Base-by-base conservation (phyloP, 2,888 invertebrate genomes). In the Polyommatus iphigenia region DNA sequence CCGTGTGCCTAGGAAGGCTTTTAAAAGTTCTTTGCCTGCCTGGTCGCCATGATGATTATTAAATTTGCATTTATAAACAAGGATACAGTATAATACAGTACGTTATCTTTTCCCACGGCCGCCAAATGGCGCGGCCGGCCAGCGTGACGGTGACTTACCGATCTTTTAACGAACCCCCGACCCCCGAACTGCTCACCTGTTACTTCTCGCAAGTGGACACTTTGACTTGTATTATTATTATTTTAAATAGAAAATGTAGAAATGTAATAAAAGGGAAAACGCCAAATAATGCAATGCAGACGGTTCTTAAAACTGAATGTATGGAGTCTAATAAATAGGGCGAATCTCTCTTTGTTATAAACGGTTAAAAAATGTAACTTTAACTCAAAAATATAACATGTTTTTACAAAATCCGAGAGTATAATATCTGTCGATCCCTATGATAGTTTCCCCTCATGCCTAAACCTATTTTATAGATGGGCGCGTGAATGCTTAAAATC, bases 21-120 rank as follows among this genome's bases (percentile, higher is more conserved):
- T 54, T 5, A 15, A 50, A 5, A 54, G 54, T 18, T 18, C 50
- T 50, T 15, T 7, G 0, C 54, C 5, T 18, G 54, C 5, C 5
- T 54, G 13, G 18, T 54, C 54, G 10, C 2, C 8, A 20, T n/a
- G 62, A 67, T 67, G 29, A 24, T 67, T 13, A 67, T 67, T 67
- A 1, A 18, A 67, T 67, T 67, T 29, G 67, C 67, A 32, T 67
- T 13, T 32, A 67, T 67, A 32, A 67, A 29, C 29, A 67, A 67
- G 29, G 29, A 10, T 50, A 24, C 13, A 50, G 54, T 82, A 85
- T 93, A 93, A 10, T 29, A 24, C 13, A 50, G 54, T 82, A 85
- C 93, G 94, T 93, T 94, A 93, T 90, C 91, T 93, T 92, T 93
- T 93, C 94, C 94, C 94, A 94, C 93, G 92, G 87, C 80, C 86